Conservation (phyloP, 2,797 vertebrate genomes). For the Hybognathus amarus region DNA sequence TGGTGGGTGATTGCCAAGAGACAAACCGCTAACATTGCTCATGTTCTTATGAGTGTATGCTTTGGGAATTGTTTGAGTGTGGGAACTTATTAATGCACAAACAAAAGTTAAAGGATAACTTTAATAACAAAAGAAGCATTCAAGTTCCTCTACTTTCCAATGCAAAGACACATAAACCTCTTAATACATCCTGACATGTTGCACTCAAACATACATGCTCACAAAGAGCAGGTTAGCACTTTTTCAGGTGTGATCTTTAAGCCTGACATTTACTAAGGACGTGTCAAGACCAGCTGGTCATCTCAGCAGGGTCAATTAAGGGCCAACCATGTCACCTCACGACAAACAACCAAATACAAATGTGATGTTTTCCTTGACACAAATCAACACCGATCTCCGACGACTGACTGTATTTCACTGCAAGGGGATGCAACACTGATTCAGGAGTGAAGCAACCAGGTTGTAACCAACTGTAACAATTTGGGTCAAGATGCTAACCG, state of each 20-base stretch:
- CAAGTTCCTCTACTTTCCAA: neutral
- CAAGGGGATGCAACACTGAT: neutral
- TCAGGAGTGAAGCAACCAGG: neutral
- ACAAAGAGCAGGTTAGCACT: constrained; percentile 44
- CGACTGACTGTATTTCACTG: constrained; percentile 8
- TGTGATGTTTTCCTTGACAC: neutral
- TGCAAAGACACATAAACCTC: neutral
- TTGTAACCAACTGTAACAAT: constrained; percentile 3
- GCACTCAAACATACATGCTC: neutral
- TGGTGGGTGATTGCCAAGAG: constrained; percentile 14
- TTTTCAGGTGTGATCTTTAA: constrained; percentile 45
- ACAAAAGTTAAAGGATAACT: neutral
- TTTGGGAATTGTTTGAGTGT: constrained; percentile 10
- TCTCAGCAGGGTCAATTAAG: constrained; percentile 41
- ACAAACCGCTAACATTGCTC: neutral
- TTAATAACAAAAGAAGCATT: constrained; percentile 1
- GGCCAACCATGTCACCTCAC: constrained; percentile 17
- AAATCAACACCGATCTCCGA: constrained; percentile 15
- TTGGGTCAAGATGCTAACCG: neutral
- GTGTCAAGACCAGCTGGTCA: constrained; percentile 46
- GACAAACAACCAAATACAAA: constrained; percentile 2
- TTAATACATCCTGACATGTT: neutral
- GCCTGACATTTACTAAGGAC: constrained; percentile 14
- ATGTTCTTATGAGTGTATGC: neutral
- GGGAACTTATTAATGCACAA: neutral